Base-by-base conservation (phyloP, 2,113 vertebrate genomes). In the Morone chrysops region DNA sequence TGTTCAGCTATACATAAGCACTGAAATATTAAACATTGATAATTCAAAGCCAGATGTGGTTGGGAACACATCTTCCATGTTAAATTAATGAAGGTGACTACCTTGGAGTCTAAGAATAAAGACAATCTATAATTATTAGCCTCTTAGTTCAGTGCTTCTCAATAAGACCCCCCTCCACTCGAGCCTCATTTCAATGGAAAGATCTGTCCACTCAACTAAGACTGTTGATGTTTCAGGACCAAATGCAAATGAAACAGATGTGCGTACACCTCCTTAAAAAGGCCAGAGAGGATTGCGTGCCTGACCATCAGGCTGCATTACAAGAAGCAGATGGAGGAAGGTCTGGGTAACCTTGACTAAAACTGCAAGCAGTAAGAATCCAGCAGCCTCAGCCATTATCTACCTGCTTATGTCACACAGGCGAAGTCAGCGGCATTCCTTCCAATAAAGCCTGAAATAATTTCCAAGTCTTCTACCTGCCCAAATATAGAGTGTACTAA, bases 281-380 rank as follows among this genome's bases (percentile, higher is more conserved):
- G 57, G 43, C 63, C n/a, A 53, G 22, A 22, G 51, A 25, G 4
- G 13, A 31, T 47, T 13, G 48, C 13, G 25, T 70, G 31, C 48
- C 56, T 45, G 60, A 69, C 54, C 48, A 54, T 8, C 22, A 4
- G 38, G 17, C 18, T 38, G 17, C n/a, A 18, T 73, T 51, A n/a
- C 38, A 22, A 54, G 56, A 14, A 61, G 48, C 86, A 85, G 75
- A 86, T 53, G 72, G 79, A 73, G 45, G 43, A 81, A 83, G 63
- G 67, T 83, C 71, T 62, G 0, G 0, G 18, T 80, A 86, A 82
- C 84, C 89, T 87, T 84, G 82, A 85, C 53, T 59, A 70, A 59
- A 63, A 50, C 69, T 11, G 59, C 36, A 25, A 56, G 79, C 18
- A 68, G 31, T 22, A 45, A 70, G 43, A 86, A 73, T 45, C 45